Evolutionary conservation across 2,888 invertebrate genomes (phyloP).

Genomic region (Nomada fabriciana): DNA sequence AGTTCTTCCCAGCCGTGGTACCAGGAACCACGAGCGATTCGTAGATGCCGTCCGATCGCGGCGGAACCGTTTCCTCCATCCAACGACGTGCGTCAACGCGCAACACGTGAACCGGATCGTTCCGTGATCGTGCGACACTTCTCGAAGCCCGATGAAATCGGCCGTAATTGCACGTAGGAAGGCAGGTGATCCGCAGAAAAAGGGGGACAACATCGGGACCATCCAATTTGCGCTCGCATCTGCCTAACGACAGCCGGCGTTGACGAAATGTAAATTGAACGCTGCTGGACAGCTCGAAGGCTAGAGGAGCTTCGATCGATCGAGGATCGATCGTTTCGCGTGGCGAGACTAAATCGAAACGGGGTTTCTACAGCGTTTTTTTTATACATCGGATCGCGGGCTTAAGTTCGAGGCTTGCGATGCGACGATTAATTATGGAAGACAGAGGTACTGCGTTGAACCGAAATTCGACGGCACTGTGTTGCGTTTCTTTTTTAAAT

Average conservation of each 20-base stretch:
- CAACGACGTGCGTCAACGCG: constrained; percentile 40
- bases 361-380: background rate
- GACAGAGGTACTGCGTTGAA: too few species aligned
- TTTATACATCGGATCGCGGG: too few species aligned
- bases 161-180: constrained; percentile 77
- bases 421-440: constrained; percentile 19
- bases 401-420: too few species aligned
- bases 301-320: constrained; percentile 31
- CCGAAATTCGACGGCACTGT: too few species aligned
- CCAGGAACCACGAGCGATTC: constrained; percentile 52
- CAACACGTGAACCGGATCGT: constrained; percentile 58
- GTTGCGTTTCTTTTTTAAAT: too few species aligned
- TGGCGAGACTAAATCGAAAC: constrained; percentile 15
- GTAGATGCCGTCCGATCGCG: constrained; percentile 42
- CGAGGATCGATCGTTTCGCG: constrained; percentile 1
- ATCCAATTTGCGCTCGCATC: constrained; percentile 82
- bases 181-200: constrained; percentile 76
- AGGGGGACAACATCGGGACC: constrained; percentile 67
- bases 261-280: constrained; percentile 81
- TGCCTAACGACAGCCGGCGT: constrained; percentile 82
- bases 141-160: constrained; percentile 77
- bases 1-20: constrained; percentile 4
- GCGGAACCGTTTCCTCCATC: constrained; percentile 52
- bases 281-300: constrained; percentile 43
- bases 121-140: constrained; percentile 76